Conservation (phyloP, 2,797 vertebrate species). For the Merluccius polli region DNA sequence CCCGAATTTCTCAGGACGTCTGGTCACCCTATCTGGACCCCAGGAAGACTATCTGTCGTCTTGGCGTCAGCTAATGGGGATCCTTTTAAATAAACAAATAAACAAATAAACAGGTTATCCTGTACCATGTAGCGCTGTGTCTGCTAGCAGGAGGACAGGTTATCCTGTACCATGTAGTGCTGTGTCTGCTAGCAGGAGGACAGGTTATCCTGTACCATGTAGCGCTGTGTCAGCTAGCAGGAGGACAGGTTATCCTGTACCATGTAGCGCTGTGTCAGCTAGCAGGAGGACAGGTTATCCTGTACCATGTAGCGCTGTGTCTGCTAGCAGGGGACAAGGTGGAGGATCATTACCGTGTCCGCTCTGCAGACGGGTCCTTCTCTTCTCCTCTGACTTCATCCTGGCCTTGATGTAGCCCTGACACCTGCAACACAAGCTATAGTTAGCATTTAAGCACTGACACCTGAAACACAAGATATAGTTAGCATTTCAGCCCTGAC, state of each 20-base stretch:
- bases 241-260: background rate
- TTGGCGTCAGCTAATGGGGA: too few relatives aligned
- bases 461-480: background rate
- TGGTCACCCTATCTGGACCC: too few relatives aligned
- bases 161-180: too few relatives aligned
- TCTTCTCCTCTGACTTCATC: constrained; percentile 97
- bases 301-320: background rate
- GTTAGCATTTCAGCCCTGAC: background rate
- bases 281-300: background rate
- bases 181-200: too few relatives aligned
- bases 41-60: too few relatives aligned
- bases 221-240: background rate
- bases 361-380: constrained; percentile 88
- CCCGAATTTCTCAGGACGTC: too few relatives aligned
- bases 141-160: too few relatives aligned
- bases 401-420: constrained; percentile 98
- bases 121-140: too few relatives aligned
- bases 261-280: background rate
- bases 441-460: background rate
- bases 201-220: too few relatives aligned
- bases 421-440: constrained; percentile 74
- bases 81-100: too few relatives aligned
- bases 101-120: too few relatives aligned
- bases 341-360: constrained; percentile 80
- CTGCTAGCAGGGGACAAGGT: background rate